A percentile compares a stretch with the other conserved stretches of the same genome.
Conservation (phyloP, 2,888 invertebrate genomes). For the Sinotaia quadrata region DNA sequence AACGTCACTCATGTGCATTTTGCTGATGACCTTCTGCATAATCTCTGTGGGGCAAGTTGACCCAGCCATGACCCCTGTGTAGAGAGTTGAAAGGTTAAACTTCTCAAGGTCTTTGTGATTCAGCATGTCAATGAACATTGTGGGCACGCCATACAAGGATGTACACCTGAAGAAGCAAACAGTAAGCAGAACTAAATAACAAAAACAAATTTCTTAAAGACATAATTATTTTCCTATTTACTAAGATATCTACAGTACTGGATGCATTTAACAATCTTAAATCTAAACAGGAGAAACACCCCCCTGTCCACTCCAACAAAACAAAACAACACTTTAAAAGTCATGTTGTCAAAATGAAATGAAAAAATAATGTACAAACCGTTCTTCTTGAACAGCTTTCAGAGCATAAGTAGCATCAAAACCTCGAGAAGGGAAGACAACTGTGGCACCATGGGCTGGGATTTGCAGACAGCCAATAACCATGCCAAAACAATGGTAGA, state of each 20-base stretch:
- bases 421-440: constrained; percentile 72
- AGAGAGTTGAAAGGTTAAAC: constrained; percentile 72
- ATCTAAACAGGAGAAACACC: too few species aligned
- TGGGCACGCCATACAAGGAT: constrained; percentile 84
- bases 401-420: constrained; percentile 78
- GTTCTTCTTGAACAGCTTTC: constrained; percentile 79
- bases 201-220: neutral
- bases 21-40: constrained; percentile 71
- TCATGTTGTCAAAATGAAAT: neutral
- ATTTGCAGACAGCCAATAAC: constrained; percentile 77
- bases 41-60: constrained; percentile 79
- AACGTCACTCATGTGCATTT: constrained; percentile 73
- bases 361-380: constrained; percentile 71
- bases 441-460: constrained; percentile 74
- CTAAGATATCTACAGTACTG: too few species aligned
- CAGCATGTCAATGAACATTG: constrained; percentile 87
- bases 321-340: too few species aligned
- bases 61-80: constrained; percentile 81
- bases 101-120: constrained; percentile 68
- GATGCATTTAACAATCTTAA: too few species aligned
- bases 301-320: too few species aligned
- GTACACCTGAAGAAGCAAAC: constrained; percentile 77
- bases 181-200: neutral
- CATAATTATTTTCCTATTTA: neutral
- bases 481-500: constrained; percentile 88